Evolutionary conservation across 2,797 vertebrate genomes (phyloP).

Genomic region (Phoeniculus purpureus): DNA sequence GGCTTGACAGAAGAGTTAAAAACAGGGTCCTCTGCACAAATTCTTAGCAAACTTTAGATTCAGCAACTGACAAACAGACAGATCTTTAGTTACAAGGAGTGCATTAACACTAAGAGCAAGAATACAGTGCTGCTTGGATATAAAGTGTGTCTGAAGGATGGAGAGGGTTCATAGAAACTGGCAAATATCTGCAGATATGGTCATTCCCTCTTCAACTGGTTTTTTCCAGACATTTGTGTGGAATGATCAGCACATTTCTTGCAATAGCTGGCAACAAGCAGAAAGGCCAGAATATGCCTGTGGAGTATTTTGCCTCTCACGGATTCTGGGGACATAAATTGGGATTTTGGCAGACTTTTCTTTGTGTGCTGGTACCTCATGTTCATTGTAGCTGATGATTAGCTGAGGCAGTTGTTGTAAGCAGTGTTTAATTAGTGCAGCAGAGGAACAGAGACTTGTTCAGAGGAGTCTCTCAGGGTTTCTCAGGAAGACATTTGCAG

Average conservation of each 20-base stretch:
- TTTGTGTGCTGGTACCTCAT: constrained; percentile 24
- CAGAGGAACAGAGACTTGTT: constrained; percentile 30
- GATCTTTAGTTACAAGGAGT: background rate
- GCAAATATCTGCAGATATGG: background rate
- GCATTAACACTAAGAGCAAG: background rate
- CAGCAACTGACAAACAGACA: background rate
- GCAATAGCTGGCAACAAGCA: background rate
- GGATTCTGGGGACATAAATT: background rate
- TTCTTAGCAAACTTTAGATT: background rate
- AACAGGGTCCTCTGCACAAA: background rate
- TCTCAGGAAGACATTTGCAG: background rate
- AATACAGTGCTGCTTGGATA: background rate
- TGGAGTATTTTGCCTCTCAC: background rate
- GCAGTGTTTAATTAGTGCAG: constrained; percentile 54
- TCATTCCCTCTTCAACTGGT: background rate
- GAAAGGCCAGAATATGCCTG: background rate
- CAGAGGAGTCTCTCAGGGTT: constrained; percentile 2
- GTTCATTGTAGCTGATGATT: constrained; percentile 30
- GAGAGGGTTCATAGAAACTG: background rate
- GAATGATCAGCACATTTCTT: background rate
- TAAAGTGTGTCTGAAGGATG: background rate
- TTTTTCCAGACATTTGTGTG: background rate
- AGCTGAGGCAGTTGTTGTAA: constrained; percentile 39
- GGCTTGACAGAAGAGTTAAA: background rate
- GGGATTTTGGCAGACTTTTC: background rate